Base-by-base conservation (phyloP, 2,797 vertebrate species). In the Crenuchus spilurus region DNA sequence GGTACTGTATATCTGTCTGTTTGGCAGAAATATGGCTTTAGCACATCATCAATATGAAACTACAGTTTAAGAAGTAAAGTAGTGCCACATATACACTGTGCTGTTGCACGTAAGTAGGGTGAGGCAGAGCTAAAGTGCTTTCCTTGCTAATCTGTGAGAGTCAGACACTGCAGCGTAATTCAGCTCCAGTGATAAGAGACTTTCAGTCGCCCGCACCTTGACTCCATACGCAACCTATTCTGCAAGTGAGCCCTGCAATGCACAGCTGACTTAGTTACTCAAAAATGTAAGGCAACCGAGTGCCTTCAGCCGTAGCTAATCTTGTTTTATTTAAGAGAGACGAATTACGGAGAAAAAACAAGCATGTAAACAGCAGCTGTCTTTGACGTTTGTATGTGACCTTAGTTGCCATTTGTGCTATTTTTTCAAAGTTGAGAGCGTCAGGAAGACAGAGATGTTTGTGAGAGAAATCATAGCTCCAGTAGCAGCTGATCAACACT, bases 401-500 rank as follows among this genome's bases (percentile, higher is more conserved):
- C 49, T 26, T 55, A 64, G 26, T 39, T 64, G 18, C 8, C 52
- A 39, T 2, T 14, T 37, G 22, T 10, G 28, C 16, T 55, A 6
- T 44, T 9, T 24, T 44, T 48, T n/a, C 13, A 55, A 63, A 64
- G 33, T 2, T 22, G 42, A 51, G 1, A 37, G 30, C 2, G 7
- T 51, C 11, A 39, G 54, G 28, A 55, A 42, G 18, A 39, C 33
- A 31, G 20, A n/a, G 18, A 26, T 33, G 13, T 10, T 5, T 39
- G 13, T 4, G 28, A 22, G 42, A 11, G 48, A 35, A 28, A 18
- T 42, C 33, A 7, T 4, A 24, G 4, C 41, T 2, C 24, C 11
- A 63, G 24, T 33, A 35, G 31, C n/a, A 42, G 70, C 49, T 57
- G 62, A 55, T 44, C 39, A 31, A 26, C 41, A 6, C 51, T 18